Evolutionary conservation across 2,113 vertebrate genomes (phyloP).

Genomic region (Spea multiplicata): DNA sequence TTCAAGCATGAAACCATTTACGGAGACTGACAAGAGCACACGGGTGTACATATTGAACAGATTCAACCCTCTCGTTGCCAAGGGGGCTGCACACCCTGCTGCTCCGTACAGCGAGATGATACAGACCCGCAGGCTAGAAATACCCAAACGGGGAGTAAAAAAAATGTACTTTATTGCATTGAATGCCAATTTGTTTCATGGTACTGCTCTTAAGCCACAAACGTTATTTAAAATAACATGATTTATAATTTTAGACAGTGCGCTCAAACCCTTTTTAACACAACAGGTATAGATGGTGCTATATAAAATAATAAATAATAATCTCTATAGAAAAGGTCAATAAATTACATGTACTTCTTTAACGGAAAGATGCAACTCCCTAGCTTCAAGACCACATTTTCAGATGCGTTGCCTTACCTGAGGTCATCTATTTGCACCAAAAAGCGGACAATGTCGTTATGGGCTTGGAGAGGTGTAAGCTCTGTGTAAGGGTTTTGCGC

Average conservation of each 20-base stretch:
- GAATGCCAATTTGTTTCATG: too few relatives aligned
- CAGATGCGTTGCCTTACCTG: constrained; percentile 71
- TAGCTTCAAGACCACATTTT: too few relatives aligned
- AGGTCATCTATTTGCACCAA: constrained; percentile 89
- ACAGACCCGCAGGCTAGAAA: not conserved
- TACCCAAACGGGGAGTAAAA: too few relatives aligned
- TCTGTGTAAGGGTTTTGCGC: constrained; percentile 92
- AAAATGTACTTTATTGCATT: too few relatives aligned
- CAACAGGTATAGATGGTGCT: too few relatives aligned
- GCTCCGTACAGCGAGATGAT: not conserved
- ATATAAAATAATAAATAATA: not conserved
- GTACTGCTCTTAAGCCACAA: too few relatives aligned
- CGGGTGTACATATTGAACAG: constrained; percentile 48
- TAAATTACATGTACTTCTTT: not conserved
- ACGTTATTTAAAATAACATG: too few relatives aligned
- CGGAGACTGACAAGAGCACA: constrained; percentile 61
- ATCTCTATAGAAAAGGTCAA: not conserved
- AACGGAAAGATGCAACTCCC: too few relatives aligned
- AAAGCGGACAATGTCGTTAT: constrained; percentile 95
- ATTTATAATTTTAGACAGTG: too few relatives aligned
- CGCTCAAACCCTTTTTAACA: not conserved
- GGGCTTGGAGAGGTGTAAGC: constrained; percentile 89
- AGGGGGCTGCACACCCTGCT: not conserved
- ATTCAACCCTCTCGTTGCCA: constrained; percentile 2
- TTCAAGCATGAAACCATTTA: constrained; percentile 81